Percentiles rank a stretch among this genome's conserved stretches.
phyloP scores from a whole-genome alignment of 2,113 vertebrate species.

The Anoplopoma fimbria region DNA sequence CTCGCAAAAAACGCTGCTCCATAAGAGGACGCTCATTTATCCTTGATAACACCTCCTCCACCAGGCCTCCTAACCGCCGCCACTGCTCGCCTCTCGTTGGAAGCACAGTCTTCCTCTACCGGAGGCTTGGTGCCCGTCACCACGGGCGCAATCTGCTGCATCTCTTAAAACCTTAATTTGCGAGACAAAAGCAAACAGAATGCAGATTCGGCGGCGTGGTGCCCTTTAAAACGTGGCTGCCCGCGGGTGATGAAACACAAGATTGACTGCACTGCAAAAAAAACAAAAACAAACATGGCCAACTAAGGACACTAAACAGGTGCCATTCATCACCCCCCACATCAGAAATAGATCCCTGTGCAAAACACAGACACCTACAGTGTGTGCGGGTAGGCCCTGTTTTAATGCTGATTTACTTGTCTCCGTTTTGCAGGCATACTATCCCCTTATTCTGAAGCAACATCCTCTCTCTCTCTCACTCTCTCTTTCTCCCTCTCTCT shows the following conservation, averaged over 20 bases:
- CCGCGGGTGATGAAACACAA: conserved; percentile 67
- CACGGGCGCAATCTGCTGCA: conserved; percentile 32
- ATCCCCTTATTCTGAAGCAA: conserved; percentile 64
- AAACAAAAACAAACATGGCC: conserved; percentile 67
- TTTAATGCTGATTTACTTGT: conserved; percentile 76
- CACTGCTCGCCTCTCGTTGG: neutral
- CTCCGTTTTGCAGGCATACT: conserved; percentile 75
- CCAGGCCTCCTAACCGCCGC: neutral
- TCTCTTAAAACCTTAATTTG: conserved; percentile 44
- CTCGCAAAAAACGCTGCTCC: neutral
- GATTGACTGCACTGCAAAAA: conserved; percentile 71
- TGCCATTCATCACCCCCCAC: conserved; percentile 68
- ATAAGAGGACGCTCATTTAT: neutral
- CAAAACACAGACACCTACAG: conserved; percentile 51
- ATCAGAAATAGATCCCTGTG: conserved; percentile 73
- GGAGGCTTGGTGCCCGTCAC: conserved; percentile 41
- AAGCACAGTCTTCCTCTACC: conserved; percentile 17
- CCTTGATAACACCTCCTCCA: neutral
- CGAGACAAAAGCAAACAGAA: conserved; percentile 55
- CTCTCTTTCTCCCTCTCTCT: conserved; percentile 19
- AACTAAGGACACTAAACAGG: conserved; percentile 76
- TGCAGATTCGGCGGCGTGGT: conserved; percentile 34
- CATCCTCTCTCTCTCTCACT: conserved; percentile 26
- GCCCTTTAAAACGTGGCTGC: conserved; percentile 39
- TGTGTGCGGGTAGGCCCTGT: conserved; percentile 53